Conservation (phyloP, 2,113 vertebrate genomes). For the Maccullochella peelii region DNA sequence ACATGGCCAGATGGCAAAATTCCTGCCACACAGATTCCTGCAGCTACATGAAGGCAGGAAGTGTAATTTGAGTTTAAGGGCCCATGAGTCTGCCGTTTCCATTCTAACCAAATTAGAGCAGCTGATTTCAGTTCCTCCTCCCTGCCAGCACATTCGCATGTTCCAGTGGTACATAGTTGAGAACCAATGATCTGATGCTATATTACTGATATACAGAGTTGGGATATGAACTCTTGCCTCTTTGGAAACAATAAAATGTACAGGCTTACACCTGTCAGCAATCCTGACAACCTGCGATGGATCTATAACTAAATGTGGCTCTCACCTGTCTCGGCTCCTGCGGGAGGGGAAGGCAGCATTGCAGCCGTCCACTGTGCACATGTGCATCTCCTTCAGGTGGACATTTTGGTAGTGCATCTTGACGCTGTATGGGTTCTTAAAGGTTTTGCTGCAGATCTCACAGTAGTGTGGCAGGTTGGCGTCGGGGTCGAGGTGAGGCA, state of each 20-base stretch:
- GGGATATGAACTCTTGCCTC: background rate
- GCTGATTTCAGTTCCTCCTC: background rate
- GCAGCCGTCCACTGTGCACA: conserved; percentile 93
- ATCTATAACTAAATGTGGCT: background rate
- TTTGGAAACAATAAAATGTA: background rate
- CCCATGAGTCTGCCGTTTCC: background rate
- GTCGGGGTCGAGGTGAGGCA: conserved; percentile 77
- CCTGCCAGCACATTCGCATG: background rate
- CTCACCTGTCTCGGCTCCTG: conserved; percentile 98
- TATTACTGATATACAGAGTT: background rate
- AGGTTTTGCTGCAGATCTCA: conserved; percentile 94
- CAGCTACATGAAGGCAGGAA: background rate
- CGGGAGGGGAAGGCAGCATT: conserved; percentile 93
- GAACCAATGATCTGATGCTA: background rate
- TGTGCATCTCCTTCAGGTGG: conserved; percentile 93
- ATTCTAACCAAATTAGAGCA: background rate
- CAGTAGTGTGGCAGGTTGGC: conserved; percentile 89
- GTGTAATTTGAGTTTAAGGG: background rate
- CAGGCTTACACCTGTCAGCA: background rate
- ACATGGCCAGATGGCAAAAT: background rate
- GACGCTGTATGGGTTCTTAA: conserved; percentile 94
- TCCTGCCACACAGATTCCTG: background rate
- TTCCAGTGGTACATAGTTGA: background rate
- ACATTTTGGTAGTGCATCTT: conserved; percentile 95
- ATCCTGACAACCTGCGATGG: background rate